These are phyloP conservation scores for Poeciliopsis prolifica DNA, from an alignment of 2,113 vertebrate genomes.

Conservation along the genomic window DNA sequence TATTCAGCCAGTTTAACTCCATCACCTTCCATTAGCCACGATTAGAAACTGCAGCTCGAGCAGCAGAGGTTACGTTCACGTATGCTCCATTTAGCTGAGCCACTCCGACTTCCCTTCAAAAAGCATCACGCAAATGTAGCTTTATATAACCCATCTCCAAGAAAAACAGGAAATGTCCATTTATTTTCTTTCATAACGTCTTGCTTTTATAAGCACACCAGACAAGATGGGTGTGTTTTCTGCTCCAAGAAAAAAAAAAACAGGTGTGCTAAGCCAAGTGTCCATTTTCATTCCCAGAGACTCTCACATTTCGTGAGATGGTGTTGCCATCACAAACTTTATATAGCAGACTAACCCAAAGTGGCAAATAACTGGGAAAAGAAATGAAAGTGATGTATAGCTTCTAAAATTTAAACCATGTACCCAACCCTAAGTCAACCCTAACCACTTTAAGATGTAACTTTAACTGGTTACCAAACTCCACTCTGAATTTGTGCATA, in stretches of 20 bases:
- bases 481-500: too few species aligned
- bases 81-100: background rate
- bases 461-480: too few species aligned
- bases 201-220: background rate
- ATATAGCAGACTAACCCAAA: too few species aligned
- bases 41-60: constrained; percentile 3
- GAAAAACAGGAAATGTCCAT: background rate
- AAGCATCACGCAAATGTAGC: background rate
- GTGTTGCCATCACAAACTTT: too few species aligned
- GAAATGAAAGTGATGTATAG: too few species aligned
- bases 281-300: too few species aligned
- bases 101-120: background rate
- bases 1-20: constrained; percentile 2
- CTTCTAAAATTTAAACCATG: too few species aligned
- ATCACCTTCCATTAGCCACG: constrained; percentile 8
- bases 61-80: background rate
- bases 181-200: background rate
- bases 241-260: background rate
- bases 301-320: too few species aligned
- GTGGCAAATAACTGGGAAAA: too few species aligned
- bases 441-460: too few species aligned
- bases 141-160: background rate
- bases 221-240: background rate
- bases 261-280: too few species aligned
- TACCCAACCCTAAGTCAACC: too few species aligned